phyloP scores from a whole-genome alignment of 2,888 invertebrate species.

The Drosophila engyochracea region DNA sequence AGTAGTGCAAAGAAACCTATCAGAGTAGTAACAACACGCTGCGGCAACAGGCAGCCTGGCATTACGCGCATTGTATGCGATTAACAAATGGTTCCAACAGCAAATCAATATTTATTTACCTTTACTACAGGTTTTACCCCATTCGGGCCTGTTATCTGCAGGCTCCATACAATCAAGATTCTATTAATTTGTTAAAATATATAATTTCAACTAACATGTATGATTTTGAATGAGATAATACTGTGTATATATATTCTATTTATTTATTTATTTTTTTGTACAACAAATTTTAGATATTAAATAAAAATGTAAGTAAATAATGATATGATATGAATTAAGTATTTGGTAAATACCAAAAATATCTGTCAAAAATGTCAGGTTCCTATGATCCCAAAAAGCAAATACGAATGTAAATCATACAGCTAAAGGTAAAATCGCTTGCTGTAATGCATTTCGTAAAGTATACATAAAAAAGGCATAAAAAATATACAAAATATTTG shows the following conservation, averaged over 20 bases:
- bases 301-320: background rate
- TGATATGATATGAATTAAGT: no score
- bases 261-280: no score
- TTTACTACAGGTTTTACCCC: constrained; percentile 20
- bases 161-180: constrained; percentile 1
- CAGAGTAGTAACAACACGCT: constrained; percentile 88
- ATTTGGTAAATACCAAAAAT: background rate
- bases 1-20: constrained; percentile 89
- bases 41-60: constrained; percentile 88
- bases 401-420: background rate
- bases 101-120: constrained; percentile 6
- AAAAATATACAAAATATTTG: background rate
- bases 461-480: background rate
- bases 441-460: background rate
- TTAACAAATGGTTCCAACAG: background rate
- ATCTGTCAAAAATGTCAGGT: background rate
- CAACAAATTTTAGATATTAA: background rate
- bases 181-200: background rate
- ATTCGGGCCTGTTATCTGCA: constrained; percentile 17
- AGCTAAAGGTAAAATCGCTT: background rate
- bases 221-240: background rate
- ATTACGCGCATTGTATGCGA: background rate
- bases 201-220: background rate
- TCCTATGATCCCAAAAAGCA: background rate
- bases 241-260: background rate